A percentile compares a stretch with the other conserved stretches of the same genome.
These are phyloP conservation scores for Orussus abietinus DNA, from an alignment of 1,140 invertebrate genomes.

Conservation along the genomic window DNA sequence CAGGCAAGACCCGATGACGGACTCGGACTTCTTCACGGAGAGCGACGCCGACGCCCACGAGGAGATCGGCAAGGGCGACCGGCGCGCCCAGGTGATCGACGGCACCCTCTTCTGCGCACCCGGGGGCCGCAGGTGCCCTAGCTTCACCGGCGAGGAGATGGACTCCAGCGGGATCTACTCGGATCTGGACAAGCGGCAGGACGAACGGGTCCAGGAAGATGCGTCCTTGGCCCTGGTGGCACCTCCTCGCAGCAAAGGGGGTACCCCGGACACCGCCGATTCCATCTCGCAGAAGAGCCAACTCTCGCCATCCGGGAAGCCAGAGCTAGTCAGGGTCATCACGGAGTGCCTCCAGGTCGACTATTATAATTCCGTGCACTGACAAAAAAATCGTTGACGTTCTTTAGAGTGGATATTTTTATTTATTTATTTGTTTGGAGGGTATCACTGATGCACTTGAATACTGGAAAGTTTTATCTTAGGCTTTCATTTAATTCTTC, in stretches of 20 bases:
- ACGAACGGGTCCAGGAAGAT: slow-evolving; percentile 34
- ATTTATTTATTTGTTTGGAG: neutral
- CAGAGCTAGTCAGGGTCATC: slow-evolving; percentile 19
- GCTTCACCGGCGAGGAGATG: slow-evolving; percentile 64
- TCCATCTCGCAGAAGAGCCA: slow-evolving; percentile 45
- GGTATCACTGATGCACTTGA: neutral
- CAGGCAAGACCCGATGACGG: slow-evolving; percentile 80
- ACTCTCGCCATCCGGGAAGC: slow-evolving; percentile 29
- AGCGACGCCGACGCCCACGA: slow-evolving; percentile 78
- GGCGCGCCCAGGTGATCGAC: slow-evolving; percentile 75
- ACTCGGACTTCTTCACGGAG: slow-evolving; percentile 85
- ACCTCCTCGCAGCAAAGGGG: slow-evolving; percentile 32
- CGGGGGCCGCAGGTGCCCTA: slow-evolving; percentile 45
- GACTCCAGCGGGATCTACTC: slow-evolving; percentile 83
- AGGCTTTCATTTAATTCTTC: no score
- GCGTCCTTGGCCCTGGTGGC: no score
- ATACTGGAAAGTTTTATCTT: no score
- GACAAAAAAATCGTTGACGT: no score
- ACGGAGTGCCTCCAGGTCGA: slow-evolving; percentile 35
- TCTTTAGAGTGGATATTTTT: slow-evolving; percentile 8
- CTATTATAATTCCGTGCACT: no score
- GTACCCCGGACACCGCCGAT: slow-evolving; percentile 41
- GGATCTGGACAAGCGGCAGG: slow-evolving; percentile 67
- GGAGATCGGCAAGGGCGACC: slow-evolving; percentile 67
- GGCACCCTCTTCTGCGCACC: slow-evolving; percentile 73